Evolutionary conservation across 2,113 vertebrate genomes (phyloP), one percentile per base, ranked within the genome.

Genomic region (Perca schrenkii): DNA sequence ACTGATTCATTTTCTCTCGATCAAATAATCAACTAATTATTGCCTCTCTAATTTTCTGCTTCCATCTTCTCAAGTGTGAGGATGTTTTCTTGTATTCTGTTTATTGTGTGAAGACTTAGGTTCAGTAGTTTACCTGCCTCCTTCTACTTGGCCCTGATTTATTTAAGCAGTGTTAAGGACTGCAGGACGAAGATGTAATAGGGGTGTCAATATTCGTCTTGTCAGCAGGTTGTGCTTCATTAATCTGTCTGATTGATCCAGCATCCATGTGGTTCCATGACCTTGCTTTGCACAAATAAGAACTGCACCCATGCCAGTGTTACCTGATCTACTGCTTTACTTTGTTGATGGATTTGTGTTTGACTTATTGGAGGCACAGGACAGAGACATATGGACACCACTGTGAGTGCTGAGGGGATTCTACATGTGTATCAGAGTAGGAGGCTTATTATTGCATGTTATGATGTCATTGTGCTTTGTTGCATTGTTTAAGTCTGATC

Each of bases 211-310:
- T 90, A 90, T 92, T 85, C 70, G 53, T 93, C 91, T 87, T 83
- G 90, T 93, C 88, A 93, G 93, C 91, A 91, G 64, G 82, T 86
- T 88, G 79, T 74, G 87, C 81, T 90, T 93, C 90, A 92, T 93
- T 92, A 88, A 86, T 92, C 88, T 79, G 76, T 73, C 80, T 92
- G 89, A 93, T 90, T 91, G 92, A 93, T 93, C 91, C 71, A 74
- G 74, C 78, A 68, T 86, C 79, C 71, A 88, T 84, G 84, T 77
- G 70, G 80, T 76, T 77, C 84, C 63, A 43, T 91, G 91, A 92
- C 92, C 91, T 91, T 93, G 92, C 83, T 86, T 86, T 91, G 82
- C 83, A 88, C 86, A 89, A 91, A 90, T 84, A 89, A 79, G 71
- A 85, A 73, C 36, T 82, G 85, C 84, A 87, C 70, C 83, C 54